A percentile compares a stretch with the other conserved stretches of the same genome.
Conservation (phyloP, 2,113 vertebrate genomes). For the Osmerus eperlanus region DNA sequence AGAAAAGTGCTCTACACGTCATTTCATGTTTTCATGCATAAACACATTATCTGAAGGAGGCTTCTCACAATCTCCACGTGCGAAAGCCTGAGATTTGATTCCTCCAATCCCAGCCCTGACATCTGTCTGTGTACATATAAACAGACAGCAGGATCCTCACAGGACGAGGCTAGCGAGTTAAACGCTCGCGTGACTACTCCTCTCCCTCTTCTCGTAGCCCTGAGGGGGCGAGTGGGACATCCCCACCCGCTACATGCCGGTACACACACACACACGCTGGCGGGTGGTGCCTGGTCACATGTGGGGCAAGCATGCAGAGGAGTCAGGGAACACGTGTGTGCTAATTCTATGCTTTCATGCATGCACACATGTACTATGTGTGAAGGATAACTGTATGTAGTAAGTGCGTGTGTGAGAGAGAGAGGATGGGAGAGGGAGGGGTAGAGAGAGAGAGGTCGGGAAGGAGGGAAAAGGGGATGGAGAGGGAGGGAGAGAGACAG, state of each 20-base stretch:
- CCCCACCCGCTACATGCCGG: constrained; percentile 43
- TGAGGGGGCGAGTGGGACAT: constrained; percentile 34
- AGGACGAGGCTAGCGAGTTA: constrained; percentile 49
- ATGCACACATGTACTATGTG: not conserved
- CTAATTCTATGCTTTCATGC: not conserved
- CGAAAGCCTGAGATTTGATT: constrained; percentile 34
- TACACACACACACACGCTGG: constrained; percentile 21
- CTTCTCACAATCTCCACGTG: too few relatives aligned
- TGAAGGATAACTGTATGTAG: not conserved
- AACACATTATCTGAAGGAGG: too few relatives aligned
- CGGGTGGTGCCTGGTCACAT: constrained; percentile 46
- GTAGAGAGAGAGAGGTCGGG: not conserved
- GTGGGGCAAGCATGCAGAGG: not conserved
- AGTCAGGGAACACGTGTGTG: constrained; percentile 20
- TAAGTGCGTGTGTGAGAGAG: not conserved
- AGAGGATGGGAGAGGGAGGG: not conserved
- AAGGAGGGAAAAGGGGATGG: not conserved
- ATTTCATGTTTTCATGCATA: too few relatives aligned
- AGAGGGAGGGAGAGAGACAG: not conserved
- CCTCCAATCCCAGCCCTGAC: constrained; percentile 41
- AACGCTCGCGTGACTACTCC: constrained; percentile 8
- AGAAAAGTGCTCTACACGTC: too few relatives aligned
- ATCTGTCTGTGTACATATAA: constrained; percentile 57
- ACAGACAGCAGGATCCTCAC: constrained; percentile 44
- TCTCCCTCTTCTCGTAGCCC: constrained; percentile 43